These are phyloP conservation scores for Pygoscelis adeliae DNA, from an alignment of 2,113 vertebrate species.

Conservation along the genomic window DNA sequence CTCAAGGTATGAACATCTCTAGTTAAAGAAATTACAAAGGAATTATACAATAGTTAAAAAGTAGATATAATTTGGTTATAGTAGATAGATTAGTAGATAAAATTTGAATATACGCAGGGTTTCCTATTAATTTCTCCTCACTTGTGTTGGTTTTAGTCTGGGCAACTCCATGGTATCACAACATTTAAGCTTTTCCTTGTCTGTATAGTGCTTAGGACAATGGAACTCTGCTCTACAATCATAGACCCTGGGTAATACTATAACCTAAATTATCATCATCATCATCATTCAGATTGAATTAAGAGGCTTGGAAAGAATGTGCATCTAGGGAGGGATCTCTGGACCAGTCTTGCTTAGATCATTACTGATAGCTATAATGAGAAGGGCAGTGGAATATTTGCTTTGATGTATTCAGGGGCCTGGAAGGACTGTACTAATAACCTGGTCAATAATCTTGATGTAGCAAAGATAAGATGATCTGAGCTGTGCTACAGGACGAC, in stretches of 20 bases:
- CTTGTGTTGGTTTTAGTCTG: neutral
- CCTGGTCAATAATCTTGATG: conserved; percentile 1
- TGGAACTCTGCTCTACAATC: neutral
- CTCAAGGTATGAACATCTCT: neutral
- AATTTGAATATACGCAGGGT: neutral
- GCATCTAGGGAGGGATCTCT: conserved; percentile 31
- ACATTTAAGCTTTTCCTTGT: neutral
- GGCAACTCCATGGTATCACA: neutral
- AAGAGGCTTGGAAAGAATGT: conserved; percentile 40
- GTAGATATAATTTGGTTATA: neutral
- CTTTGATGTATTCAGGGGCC: conserved; percentile 14
- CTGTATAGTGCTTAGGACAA: neutral
- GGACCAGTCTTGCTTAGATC: conserved; percentile 14
- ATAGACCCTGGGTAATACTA: conserved; percentile 13
- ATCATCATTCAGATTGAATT: conserved; percentile 59
- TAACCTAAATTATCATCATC: conserved; percentile 55
- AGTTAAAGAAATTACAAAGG: neutral
- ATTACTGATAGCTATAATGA: conserved; percentile 20
- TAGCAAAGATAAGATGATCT: neutral
- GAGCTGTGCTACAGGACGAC: neutral
- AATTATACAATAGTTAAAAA: neutral
- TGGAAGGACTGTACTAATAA: neutral
- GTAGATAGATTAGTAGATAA: neutral
- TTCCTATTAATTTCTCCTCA: neutral
- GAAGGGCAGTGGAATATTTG: conserved; percentile 35